Evolutionary conservation across 1,140 invertebrate species (phyloP).

Genomic region (Rhopalosiphum padi): DNA sequence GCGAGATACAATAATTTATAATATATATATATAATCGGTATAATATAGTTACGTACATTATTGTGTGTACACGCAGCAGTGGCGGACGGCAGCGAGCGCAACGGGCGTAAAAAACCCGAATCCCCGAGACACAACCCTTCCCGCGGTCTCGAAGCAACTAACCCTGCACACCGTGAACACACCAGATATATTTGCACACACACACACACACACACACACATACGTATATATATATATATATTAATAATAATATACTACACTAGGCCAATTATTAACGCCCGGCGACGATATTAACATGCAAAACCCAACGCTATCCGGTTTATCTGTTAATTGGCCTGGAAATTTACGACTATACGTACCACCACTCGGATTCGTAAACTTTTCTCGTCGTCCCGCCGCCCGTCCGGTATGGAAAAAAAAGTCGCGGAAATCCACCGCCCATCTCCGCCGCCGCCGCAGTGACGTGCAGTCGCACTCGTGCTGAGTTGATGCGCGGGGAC

Average conservation of each 20-base stretch:
- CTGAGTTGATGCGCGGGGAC: not conserved
- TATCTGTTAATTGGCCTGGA: slow-evolving; percentile 57
- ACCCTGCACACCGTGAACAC: not conserved
- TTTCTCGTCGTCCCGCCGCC: slow-evolving; percentile 9
- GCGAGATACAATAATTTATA: not conserved
- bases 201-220: too few species aligned
- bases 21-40: not conserved
- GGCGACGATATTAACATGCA: slow-evolving; percentile 54
- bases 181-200: not conserved
- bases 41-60: not conserved
- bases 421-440: not conserved
- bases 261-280: slow-evolving; percentile 55
- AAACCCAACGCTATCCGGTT: slow-evolving; percentile 48
- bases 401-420: not conserved
- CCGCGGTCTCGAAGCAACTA: not conserved
- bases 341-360: slow-evolving; percentile 46
- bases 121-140: not conserved
- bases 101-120: slow-evolving; percentile 34
- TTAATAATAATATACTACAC: slow-evolving; percentile 8
- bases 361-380: slow-evolving; percentile 31
- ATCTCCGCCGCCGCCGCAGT: not conserved
- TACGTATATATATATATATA: not conserved
- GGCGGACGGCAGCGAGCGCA: not conserved
- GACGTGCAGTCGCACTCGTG: not conserved
- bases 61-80: not conserved